Base-by-base conservation (phyloP, 1,140 invertebrate species). In the Cecropterus lyciades region DNA sequence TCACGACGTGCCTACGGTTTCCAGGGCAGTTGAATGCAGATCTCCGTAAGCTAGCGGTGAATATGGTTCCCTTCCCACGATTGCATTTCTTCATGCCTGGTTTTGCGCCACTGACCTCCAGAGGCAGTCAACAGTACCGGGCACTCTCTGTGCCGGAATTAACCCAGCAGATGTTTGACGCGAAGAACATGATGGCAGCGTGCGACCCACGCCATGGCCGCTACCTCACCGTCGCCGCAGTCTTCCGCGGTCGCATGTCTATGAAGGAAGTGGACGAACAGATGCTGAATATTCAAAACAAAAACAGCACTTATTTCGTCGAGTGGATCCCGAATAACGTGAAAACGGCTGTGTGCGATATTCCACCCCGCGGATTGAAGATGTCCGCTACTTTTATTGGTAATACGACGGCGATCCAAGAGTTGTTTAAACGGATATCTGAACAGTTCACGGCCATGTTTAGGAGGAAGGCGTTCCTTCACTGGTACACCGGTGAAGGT, bases 191-290 rank as follows among this genome's bases (percentile, higher is more conserved):
- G 52, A 55, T 99, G 98, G 97, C 98, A 48, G 98, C 97, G 9
- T 98, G 97, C 82, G 95, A 98, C 87, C 96, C 96, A 10, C 91
- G 94, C n/a, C 94, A 95, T 83, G 96, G 96, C 30, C 93, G 94
- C 42, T 96, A 96, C 83, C 83, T 96, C n/a, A 97, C 96, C 62
- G 97, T 98, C 9, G 95, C 97, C 15, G 97, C 98, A 42, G 97
- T 99, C 64, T 99, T 99, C 94, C 95, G 98, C 57, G 93, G 93
- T 0, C 91, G 93, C 52, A 96, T 96, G 95, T 96, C 95, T 57
- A 99, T 99, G 98, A 98, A 98, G 89, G 98, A 98, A 85, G 96
- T 98, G 8, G 96, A 97, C 73, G 95, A 96, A 69, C 95, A 96
- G 45, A 48, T 48, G 57, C 43, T 49, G 10, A 37, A 37, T 37